These are phyloP conservation scores for Tachypleus tridentatus DNA, from an alignment of 1,140 invertebrate genomes.

Conservation along the genomic window DNA sequence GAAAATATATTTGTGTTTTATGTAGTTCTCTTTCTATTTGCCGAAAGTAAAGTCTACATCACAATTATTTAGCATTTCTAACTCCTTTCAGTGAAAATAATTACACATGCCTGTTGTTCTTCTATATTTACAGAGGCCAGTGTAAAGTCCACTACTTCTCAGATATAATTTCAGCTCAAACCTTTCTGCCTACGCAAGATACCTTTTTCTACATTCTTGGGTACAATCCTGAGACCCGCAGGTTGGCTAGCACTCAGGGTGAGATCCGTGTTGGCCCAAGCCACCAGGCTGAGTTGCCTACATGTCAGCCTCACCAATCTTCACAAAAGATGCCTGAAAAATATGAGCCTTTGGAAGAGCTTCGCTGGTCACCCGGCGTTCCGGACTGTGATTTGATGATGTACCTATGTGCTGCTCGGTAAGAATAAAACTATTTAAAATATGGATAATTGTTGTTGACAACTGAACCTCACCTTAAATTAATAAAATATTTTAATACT, in stretches of 20 bases:
- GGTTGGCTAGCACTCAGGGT: conserved; percentile 71
- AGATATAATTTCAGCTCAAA: too few relatives aligned
- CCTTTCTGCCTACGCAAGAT: too few relatives aligned
- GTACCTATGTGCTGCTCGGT: conserved; percentile 90
- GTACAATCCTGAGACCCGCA: conserved; percentile 7
- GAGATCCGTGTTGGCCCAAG: conserved; percentile 88
- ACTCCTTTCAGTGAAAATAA: too few relatives aligned
- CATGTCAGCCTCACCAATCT: conserved; percentile 52
- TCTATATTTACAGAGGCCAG: conserved; percentile 7
- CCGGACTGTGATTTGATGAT: conserved; percentile 89
- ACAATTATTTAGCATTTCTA: background rate
- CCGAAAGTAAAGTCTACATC: conserved; percentile 4
- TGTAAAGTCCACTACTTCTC: too few relatives aligned
- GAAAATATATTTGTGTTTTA: too few relatives aligned
- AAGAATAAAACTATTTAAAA: conserved; percentile 25
- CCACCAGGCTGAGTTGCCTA: conserved; percentile 73
- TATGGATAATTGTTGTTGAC: too few relatives aligned
- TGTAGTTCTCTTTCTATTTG: background rate
- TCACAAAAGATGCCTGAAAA: conserved; percentile 56
- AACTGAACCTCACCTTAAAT: too few relatives aligned
- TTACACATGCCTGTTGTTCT: background rate
- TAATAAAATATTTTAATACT: too few relatives aligned
- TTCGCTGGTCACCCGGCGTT: conserved; percentile 82
- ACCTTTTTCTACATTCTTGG: too few relatives aligned
- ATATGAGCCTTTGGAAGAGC: conserved; percentile 65